These are phyloP conservation scores for Clupea harengus DNA, from an alignment of 2,113 vertebrate species.

Conservation along the genomic window DNA sequence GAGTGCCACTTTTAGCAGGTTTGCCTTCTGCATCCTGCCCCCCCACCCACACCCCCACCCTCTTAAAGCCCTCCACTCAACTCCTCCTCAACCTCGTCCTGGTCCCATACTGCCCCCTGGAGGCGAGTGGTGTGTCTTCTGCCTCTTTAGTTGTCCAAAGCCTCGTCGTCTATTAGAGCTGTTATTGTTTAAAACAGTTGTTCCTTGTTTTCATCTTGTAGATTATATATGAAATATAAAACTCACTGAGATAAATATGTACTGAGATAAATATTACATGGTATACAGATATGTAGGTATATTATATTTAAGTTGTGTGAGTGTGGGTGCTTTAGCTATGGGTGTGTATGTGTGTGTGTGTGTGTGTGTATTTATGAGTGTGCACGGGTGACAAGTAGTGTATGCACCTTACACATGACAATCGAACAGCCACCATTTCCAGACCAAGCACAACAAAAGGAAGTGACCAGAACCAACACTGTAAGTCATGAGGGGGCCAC, in stretches of 20 bases:
- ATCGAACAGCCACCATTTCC: conserved; percentile 56
- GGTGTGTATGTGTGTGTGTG: conserved; percentile 21
- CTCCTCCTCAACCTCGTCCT: neutral
- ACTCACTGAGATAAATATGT: neutral
- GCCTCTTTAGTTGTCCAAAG: conserved; percentile 37
- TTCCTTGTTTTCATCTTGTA: conserved; percentile 42
- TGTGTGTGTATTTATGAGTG: conserved; percentile 27
- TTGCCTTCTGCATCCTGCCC: conserved; percentile 28
- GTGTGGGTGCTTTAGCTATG: conserved; percentile 34
- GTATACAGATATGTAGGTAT: neutral
- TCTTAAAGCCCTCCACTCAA: conserved; percentile 6
- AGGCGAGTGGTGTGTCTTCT: conserved; percentile 15
- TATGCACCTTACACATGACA: conserved; percentile 58
- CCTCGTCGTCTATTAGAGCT: conserved; percentile 41
- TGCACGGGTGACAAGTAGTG: conserved; percentile 43
- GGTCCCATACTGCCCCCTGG: neutral
- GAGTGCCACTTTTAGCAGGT: conserved; percentile 48
- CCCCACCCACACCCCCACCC: too few relatives aligned
- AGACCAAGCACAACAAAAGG: conserved; percentile 50
- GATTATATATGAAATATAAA: conserved; percentile 23
- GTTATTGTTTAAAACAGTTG: conserved; percentile 10
- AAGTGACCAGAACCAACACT: conserved; percentile 26
- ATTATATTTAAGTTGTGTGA: neutral
- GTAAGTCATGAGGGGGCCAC: conserved; percentile 40
- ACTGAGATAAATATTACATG: conserved; percentile 11